A percentile compares a stretch with the other conserved stretches of the same genome.
These are phyloP conservation scores for Falco columbarius DNA, from an alignment of 2,797 vertebrate genomes.

Conservation along the genomic window DNA sequence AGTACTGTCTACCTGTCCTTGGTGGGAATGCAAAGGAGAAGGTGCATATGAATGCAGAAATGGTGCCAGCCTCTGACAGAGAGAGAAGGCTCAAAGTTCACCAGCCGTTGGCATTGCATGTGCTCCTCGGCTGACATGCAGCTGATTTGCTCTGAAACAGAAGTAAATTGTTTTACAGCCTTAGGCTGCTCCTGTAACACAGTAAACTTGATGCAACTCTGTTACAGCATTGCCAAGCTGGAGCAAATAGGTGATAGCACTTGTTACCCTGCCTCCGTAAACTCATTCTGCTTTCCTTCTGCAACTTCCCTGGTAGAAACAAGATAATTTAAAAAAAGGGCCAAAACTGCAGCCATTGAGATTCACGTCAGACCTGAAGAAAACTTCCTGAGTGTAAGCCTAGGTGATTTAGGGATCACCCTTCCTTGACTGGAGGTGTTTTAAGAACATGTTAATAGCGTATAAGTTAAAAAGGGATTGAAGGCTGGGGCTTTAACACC, in stretches of 20 bases:
- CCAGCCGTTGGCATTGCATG: not conserved
- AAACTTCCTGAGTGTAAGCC: not conserved
- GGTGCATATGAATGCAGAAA: not conserved
- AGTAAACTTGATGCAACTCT: not conserved
- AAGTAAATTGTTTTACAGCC: not conserved
- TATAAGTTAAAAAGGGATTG: slow-evolving; percentile 20
- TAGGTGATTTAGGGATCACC: not conserved
- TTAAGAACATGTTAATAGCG: slow-evolving; percentile 30
- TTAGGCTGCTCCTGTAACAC: not conserved
- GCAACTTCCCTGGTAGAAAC: not conserved
- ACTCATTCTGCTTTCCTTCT: not conserved
- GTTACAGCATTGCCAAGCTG: not conserved
- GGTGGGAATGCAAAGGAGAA: not conserved
- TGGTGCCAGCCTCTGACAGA: not conserved
- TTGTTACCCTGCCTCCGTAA: not conserved
- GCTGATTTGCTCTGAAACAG: not conserved
- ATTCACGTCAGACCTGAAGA: not conserved
- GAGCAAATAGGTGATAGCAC: not conserved
- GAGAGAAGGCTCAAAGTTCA: not conserved
- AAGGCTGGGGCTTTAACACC: not conserved
- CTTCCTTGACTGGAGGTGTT: not conserved
- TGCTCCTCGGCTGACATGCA: not conserved
- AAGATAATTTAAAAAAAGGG: not conserved
- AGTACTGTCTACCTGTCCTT: not conserved
- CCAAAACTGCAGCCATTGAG: not conserved